A percentile compares a stretch with the other conserved stretches of the same genome.
phyloP scores from a whole-genome alignment of 2,888 invertebrate genomes.

The Dryococelus australis region DNA sequence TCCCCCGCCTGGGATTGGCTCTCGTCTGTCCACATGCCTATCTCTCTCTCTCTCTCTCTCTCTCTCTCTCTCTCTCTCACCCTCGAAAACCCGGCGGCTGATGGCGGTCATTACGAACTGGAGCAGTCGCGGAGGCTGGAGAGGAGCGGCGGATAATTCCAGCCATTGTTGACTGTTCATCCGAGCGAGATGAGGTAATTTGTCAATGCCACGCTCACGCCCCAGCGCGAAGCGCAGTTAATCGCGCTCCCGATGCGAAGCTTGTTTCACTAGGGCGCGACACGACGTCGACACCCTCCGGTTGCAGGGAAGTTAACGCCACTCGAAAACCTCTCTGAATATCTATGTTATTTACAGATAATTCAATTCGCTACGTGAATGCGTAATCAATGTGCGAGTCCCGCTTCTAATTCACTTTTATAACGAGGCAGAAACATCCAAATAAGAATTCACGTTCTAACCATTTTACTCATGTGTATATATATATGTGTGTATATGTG shows the following conservation, averaged over 20 bases:
- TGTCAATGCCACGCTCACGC: not conserved
- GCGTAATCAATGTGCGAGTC: too few relatives aligned
- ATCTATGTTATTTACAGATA: too few relatives aligned
- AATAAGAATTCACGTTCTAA: too few relatives aligned
- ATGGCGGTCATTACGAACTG: not conserved
- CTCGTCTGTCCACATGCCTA: not conserved
- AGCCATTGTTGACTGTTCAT: constrained; percentile 7
- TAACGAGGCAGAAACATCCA: too few relatives aligned
- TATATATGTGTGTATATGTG: too few relatives aligned
- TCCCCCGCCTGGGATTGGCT: not conserved
- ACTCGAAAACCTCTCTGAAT: too few relatives aligned
- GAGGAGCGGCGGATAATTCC: not conserved
- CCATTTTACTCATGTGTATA: too few relatives aligned
- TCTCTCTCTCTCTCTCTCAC: not conserved
- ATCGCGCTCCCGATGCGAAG: not conserved
- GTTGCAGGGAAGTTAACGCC: too few relatives aligned
- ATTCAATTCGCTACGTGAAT: too few relatives aligned
- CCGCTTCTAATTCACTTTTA: too few relatives aligned
- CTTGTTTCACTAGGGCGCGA: not conserved
- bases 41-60: not conserved
- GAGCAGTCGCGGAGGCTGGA: not conserved
- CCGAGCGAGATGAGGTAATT: not conserved
- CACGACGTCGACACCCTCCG: not conserved
- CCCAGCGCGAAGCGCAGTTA: not conserved
- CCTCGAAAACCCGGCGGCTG: not conserved